A percentile compares a stretch with the other conserved stretches of the same genome.
phyloP scores from a whole-genome alignment of 2,888 invertebrate genomes.

The Tenthredo livida region DNA sequence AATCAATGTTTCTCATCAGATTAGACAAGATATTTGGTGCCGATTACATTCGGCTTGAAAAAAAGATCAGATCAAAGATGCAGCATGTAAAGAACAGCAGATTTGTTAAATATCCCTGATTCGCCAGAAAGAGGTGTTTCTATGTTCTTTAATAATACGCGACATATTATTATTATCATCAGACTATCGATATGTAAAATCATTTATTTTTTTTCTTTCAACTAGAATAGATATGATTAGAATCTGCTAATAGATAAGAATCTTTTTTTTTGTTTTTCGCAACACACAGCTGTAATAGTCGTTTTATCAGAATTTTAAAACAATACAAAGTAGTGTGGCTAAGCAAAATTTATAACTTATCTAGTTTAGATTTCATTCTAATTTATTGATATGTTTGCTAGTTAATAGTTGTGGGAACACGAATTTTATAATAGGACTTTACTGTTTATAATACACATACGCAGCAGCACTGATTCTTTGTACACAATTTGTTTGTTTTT shows the following conservation, averaged over 20 bases:
- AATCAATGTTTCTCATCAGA: background rate
- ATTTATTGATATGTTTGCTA: constrained; percentile 43
- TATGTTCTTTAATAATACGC: background rate
- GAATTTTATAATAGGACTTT: background rate
- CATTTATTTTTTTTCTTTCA: background rate
- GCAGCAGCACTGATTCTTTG: background rate
- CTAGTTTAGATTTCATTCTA: background rate
- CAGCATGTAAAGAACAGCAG: background rate
- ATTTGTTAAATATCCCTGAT: background rate
- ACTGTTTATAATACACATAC: background rate
- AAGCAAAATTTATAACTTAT: background rate
- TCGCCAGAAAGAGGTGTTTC: background rate
- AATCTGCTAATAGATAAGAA: background rate
- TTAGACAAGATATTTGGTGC: background rate
- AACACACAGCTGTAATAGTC: background rate
- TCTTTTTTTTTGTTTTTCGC: background rate
- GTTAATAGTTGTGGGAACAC: background rate
- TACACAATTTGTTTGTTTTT: background rate
- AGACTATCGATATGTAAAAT: background rate
- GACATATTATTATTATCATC: background rate
- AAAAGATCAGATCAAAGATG: background rate
- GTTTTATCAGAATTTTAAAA: background rate
- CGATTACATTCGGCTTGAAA: background rate
- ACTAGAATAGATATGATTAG: background rate
- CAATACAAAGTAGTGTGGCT: background rate